phyloP scores from a whole-genome alignment of 2,113 vertebrate species.

The Syngnathoides biaculeatus region DNA sequence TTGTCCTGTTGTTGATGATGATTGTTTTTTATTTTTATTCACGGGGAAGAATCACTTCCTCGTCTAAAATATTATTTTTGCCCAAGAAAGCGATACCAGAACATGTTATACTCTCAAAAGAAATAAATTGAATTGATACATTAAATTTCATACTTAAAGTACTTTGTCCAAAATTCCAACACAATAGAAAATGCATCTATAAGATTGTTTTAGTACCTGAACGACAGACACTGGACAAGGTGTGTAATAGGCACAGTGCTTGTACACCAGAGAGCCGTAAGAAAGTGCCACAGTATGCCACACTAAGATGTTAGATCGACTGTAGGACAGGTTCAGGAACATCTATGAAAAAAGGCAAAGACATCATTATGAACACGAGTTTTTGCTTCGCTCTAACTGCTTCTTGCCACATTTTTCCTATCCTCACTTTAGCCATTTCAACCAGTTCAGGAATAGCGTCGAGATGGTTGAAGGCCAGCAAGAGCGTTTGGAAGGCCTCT shows the following conservation, averaged over 20 bases:
- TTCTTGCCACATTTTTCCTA: not conserved
- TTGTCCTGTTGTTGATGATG: no score
- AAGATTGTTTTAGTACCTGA: slow-evolving; percentile 68
- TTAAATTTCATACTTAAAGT: not conserved
- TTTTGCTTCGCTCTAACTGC: not conserved
- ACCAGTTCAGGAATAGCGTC: slow-evolving; percentile 60
- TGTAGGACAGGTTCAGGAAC: slow-evolving; percentile 69
- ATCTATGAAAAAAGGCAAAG: slow-evolving; percentile 56
- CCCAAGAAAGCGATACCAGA: no score
- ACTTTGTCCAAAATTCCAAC: not conserved
- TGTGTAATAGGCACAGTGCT: slow-evolving; percentile 64
- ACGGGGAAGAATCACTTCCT: no score
- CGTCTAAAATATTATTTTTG: no score
- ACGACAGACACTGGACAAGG: slow-evolving; percentile 67
- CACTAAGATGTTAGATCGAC: slow-evolving; percentile 57
- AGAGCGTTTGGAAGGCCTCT: slow-evolving; percentile 66
- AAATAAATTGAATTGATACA: no score
- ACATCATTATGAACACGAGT: not conserved
- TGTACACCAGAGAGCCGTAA: slow-evolving; percentile 80
- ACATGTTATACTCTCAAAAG: no score
- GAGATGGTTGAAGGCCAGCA: slow-evolving; percentile 69
- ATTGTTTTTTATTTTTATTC: no score
- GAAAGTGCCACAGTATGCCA: slow-evolving; percentile 70
- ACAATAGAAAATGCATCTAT: not conserved
- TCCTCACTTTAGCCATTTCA: slow-evolving; percentile 67